Base-by-base conservation (phyloP, 1,140 invertebrate genomes). In the Papilio machaon region DNA sequence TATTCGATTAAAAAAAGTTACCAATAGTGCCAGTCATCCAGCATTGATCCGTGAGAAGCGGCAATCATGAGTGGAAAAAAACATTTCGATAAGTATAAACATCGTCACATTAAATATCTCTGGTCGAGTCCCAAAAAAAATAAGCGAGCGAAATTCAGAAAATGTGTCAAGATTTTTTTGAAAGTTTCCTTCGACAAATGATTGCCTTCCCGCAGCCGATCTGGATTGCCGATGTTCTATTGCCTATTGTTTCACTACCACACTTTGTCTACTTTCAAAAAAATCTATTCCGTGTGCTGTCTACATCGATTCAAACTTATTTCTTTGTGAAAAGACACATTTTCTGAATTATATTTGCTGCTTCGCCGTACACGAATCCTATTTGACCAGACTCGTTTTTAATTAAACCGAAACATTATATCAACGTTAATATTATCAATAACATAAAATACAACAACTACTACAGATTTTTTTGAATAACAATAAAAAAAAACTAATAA, bases 321-420 rank as follows among this genome's bases (percentile, higher is more conserved):
- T 95, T 96, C 95, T 96, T 95, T 96, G 97, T 97, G 97, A 97
- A 96, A 97, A 97, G 97, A 97, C 97, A 97, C 97, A 97, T 97
- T 97, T 97, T 97, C 97, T 97, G 97, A 96, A 92, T 90, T 80
- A 76, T 82, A 73, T 83, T 85, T 83, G 85, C 81, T 89, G 89
- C 90, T 89, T 90, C 91, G 90, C 88, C 89, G 86, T 85, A 88
- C 83, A 81, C 82, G 80, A 81, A 83, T 84, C 75, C 54, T 78
- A 77, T 77, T 54, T 60, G 38, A 78, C 76, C 76, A 64, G 54
- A 78, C 76, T 78, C 77, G 54, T 79, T 47, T 30, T 79, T 60
- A 58, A 15, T 67, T 78, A 76, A 70, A 70, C n/a, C 74, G 74
- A 76, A 76, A 76, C 47, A 30, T 19, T 46, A 60, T 43, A 30